Base-by-base conservation (phyloP, 2,113 vertebrate genomes). In the Vicugna pacos region DNA sequence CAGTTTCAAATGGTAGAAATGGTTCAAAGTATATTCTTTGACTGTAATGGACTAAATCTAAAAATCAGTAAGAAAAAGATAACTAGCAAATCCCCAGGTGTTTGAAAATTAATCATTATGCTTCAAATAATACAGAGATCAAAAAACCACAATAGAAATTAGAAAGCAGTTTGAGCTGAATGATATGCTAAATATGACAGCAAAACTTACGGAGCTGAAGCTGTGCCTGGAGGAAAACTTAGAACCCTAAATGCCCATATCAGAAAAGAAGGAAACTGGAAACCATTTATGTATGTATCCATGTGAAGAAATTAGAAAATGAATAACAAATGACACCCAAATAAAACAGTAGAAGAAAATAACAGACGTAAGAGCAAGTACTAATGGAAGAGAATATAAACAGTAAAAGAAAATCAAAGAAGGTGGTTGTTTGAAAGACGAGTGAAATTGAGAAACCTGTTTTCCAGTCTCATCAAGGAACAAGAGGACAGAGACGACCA, bases 301-400 rank as follows among this genome's bases (percentile, higher is more conserved):
- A 75, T 62, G 26, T 80, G 38, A 73, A 93, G 64, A 86, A 85
- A 82, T 32, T 60, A 50, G 38, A 58, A 93, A 76, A 92, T 82
- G 38, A 76, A 62, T n/a, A 76, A 11, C 4, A 89, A 73, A 81
- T 60, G 54, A 79, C 35, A 54, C 13, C 19, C 48, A 83, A 58
- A 50, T 35, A 79, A 89, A 80, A 30, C 22, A 60, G 2, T 62
- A 16, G 19, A 77, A 93, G 11, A 26, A 93, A 75, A 89, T 95
- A 73, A 26, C 48, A 81, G 72, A 73, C 30, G 73, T 35, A 85
- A 86, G 28, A 85, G 10, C 28, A 95, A 5, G 30, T 46, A 11
- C 62, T 38, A 72, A 48, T 72, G 62, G 77, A 83, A 77, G 22
- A 77, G 17, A 69, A 67, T 50, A 64, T 76, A 70, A 81, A 38